A percentile compares a stretch with the other conserved stretches of the same genome.
phyloP scores from a whole-genome alignment of 2,113 vertebrate genomes.

The Sapayoa aenigma region DNA sequence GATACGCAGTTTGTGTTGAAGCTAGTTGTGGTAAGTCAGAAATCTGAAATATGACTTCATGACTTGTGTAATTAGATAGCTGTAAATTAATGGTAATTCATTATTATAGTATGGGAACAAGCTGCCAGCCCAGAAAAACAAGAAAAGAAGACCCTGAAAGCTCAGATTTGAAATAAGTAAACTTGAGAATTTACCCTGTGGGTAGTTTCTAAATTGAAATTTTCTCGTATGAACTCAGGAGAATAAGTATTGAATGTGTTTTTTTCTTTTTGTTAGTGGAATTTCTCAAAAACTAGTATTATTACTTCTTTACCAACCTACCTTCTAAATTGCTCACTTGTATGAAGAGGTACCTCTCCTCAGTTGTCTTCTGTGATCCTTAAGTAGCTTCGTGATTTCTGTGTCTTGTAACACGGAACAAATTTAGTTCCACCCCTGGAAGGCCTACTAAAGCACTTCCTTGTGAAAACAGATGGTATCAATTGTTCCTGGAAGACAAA shows the following conservation, averaged over 20 bases:
- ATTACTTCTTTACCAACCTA: neutral
- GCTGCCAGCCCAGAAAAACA: neutral
- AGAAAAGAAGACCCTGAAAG: neutral
- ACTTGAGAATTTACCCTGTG: neutral
- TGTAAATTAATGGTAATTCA: neutral
- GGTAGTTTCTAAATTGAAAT: neutral
- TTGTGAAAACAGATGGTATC: neutral
- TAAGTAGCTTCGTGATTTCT: neutral
- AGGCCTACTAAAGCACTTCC: neutral
- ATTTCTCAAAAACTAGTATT: neutral
- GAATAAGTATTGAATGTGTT: neutral
- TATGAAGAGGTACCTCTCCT: neutral
- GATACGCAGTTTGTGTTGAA: neutral
- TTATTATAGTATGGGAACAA: neutral
- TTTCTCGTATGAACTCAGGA: neutral
- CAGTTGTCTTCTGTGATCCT: neutral
- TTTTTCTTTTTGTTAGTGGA: neutral
- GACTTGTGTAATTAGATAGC: neutral
- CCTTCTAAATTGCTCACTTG: neutral
- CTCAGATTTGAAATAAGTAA: neutral
- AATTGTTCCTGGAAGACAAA: slow-evolving; percentile 25
- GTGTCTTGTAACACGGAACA: neutral
- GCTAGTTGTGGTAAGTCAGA: neutral
- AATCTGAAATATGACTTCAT: neutral
- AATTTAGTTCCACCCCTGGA: neutral